Conservation (phyloP, 2,113 vertebrate species). For the Spea bombifrons region DNA sequence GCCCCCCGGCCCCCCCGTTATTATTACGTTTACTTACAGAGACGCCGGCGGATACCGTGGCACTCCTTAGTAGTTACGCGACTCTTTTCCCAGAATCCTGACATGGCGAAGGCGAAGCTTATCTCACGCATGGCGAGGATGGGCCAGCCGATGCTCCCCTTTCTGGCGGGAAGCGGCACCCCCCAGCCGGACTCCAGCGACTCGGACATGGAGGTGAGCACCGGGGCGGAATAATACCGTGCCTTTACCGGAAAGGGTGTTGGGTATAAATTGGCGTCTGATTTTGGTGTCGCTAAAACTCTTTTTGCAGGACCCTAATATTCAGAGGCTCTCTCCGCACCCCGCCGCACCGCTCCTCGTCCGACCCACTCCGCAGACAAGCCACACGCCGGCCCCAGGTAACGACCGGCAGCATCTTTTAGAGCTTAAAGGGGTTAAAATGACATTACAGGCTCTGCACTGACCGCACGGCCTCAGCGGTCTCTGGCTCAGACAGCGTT, state of each 20-base stretch:
- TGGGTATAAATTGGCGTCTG: not conserved
- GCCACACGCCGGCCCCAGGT: constrained; percentile 62
- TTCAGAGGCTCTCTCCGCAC: constrained; percentile 58
- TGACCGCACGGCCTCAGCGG: too few relatives aligned
- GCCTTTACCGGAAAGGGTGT: not conserved
- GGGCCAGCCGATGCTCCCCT: constrained; percentile 96
- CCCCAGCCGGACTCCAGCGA: constrained; percentile 87
- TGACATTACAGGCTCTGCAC: too few relatives aligned
- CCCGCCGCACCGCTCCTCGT: constrained; percentile 57
- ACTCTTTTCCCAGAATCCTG: constrained; percentile 76
- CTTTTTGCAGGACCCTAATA: constrained; percentile 72
- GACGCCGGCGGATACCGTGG: not conserved
- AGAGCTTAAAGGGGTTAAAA: too few relatives aligned
- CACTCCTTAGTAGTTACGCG: not conserved
- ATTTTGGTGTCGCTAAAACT: not conserved
- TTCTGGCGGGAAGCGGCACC: constrained; percentile 69
- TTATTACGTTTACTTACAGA: not conserved
- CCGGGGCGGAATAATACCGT: too few relatives aligned
- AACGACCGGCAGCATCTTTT: too few relatives aligned
- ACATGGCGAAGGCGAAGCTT: constrained; percentile 88
- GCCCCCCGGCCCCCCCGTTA: not conserved
- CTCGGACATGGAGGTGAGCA: constrained; percentile 83
- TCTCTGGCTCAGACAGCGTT: too few relatives aligned
- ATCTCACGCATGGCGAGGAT: constrained; percentile 98
- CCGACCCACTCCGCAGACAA: constrained; percentile 63